Conservation (phyloP, 2,797 vertebrate genomes). For the Poecilia gillii region DNA sequence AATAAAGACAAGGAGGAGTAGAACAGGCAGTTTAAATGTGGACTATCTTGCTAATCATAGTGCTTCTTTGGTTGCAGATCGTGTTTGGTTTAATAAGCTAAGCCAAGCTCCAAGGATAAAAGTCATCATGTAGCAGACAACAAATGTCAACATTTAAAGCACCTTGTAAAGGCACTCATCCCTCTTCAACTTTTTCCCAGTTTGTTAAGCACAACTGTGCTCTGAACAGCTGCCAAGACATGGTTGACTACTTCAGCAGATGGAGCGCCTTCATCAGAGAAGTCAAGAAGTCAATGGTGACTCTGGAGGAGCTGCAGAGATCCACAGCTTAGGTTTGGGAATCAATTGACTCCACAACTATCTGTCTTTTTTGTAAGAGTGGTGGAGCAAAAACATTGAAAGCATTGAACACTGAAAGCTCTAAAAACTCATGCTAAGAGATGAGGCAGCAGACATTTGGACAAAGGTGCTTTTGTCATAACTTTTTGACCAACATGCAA, state of each 20-base stretch:
- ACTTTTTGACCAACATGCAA: not conserved
- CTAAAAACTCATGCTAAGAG: not conserved
- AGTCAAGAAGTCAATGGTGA: not conserved
- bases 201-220: not conserved
- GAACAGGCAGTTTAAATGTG: constrained; percentile 44
- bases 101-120: not conserved
- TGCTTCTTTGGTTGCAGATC: not conserved
- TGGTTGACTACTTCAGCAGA: not conserved
- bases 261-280: not conserved
- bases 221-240: not conserved
- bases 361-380: not conserved
- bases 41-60: constrained; percentile 18
- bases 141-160: not conserved
- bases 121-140: constrained; percentile 5
- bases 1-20: constrained; percentile 34
- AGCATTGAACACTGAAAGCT: not conserved
- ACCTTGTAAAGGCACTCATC: not conserved
- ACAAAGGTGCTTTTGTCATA: not conserved
- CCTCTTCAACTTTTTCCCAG: not conserved
- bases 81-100: constrained; percentile 2
- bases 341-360: not conserved
- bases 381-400: not conserved
- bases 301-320: not conserved
- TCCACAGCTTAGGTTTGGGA: not conserved
- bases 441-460: not conserved